Evolutionary conservation across 1,140 invertebrate species (phyloP).

Genomic region (Leptopilina boulardi): DNA sequence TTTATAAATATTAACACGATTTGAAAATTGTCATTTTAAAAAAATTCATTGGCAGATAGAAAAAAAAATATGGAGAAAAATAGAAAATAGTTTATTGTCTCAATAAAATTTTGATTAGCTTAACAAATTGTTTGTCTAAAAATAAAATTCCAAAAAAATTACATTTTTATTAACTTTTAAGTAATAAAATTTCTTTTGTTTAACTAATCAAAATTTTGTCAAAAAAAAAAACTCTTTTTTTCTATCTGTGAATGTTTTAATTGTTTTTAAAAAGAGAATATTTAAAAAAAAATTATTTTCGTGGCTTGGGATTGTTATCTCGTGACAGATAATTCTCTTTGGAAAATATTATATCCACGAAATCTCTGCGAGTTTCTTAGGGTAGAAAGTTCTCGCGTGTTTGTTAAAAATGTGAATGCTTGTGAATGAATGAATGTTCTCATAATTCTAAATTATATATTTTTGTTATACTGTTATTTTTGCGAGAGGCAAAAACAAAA

Average conservation of each 20-base stretch:
- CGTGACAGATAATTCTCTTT: not conserved
- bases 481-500: not conserved
- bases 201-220: too few relatives aligned
- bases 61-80: not conserved
- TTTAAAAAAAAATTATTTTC: not conserved
- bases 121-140: too few relatives aligned
- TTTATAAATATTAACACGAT: too few relatives aligned
- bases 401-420: constrained; percentile 25
- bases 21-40: not conserved
- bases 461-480: not conserved
- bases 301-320: not conserved
- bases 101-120: too few relatives aligned
- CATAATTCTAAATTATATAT: constrained; percentile 12
- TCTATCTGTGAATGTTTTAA: too few relatives aligned
- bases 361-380: constrained; percentile 24
- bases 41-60: not conserved
- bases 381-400: constrained; percentile 25
- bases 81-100: too few relatives aligned
- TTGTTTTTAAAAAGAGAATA: too few relatives aligned
- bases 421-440: constrained; percentile 23
- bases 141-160: too few relatives aligned
- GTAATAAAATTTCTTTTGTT: too few relatives aligned
- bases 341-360: not conserved
- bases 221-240: too few relatives aligned
- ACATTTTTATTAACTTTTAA: too few relatives aligned